These are phyloP conservation scores for Ochotona princeps DNA, from an alignment of 2,113 vertebrate genomes.

Conservation along the genomic window DNA sequence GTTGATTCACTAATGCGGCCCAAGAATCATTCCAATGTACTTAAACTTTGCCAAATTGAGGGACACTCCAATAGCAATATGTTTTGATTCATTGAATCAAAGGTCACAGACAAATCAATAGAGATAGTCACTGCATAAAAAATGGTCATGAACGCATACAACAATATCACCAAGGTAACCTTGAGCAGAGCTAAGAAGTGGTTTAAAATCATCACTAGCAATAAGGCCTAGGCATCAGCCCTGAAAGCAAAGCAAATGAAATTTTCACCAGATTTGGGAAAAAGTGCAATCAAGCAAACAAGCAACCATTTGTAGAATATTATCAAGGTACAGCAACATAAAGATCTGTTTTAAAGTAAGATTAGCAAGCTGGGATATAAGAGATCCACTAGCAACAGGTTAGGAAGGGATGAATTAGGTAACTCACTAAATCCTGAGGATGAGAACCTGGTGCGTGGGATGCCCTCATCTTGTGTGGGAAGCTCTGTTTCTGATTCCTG, in stretches of 20 bases:
- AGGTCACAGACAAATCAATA: constrained; percentile 87
- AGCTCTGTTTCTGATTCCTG: no score
- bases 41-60: constrained; percentile 86
- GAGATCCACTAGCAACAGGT: constrained; percentile 40
- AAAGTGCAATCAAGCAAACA: constrained; percentile 75
- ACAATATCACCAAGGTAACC: constrained; percentile 88
- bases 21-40: constrained; percentile 79
- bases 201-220: constrained; percentile 81
- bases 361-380: constrained; percentile 56
- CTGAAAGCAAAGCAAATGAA: constrained; percentile 73
- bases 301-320: constrained; percentile 73
- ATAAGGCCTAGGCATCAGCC: constrained; percentile 77
- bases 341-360: constrained; percentile 39
- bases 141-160: constrained; percentile 82
- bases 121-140: constrained; percentile 82
- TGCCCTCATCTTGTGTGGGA: no score
- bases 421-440: neutral
- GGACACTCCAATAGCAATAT: constrained; percentile 83
- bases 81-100: constrained; percentile 85
- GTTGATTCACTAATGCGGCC: constrained; percentile 85
- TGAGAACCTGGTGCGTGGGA: no score
- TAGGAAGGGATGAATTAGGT: constrained; percentile 19
- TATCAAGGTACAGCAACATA: constrained; percentile 53
- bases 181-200: constrained; percentile 80
- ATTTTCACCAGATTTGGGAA: constrained; percentile 72